Conservation (phyloP, 2,888 invertebrate species). For the Frankliniella intonsa region DNA sequence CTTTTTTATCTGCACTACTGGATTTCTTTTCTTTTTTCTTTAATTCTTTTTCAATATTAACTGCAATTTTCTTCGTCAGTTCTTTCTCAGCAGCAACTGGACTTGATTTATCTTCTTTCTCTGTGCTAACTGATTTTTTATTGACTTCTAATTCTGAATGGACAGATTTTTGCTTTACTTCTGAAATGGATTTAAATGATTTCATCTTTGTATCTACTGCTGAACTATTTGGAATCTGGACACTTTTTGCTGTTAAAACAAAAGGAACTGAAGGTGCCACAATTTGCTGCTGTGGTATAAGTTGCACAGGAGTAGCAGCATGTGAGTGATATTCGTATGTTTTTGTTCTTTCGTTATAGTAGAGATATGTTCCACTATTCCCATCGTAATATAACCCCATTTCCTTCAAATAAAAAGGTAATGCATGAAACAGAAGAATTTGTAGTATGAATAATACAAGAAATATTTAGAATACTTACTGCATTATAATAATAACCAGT, state of each 20-base stretch:
- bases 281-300: constrained; percentile 40
- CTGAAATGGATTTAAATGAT: no score
- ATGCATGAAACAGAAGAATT: constrained; percentile 29
- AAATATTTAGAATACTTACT: constrained; percentile 51
- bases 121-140: neutral
- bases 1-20: neutral
- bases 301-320: constrained; percentile 50
- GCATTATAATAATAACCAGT: constrained; percentile 89
- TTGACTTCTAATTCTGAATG: neutral
- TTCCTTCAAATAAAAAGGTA: constrained; percentile 55
- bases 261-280: constrained; percentile 28
- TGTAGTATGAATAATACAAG: constrained; percentile 27
- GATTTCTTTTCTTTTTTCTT: neutral
- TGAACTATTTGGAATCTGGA: no score
- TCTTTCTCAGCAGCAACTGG: neutral
- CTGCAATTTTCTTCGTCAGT: neutral
- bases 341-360: constrained; percentile 70
- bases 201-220: no score
- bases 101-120: neutral
- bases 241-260: no score
- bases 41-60: neutral
- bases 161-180: no score
- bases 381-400: constrained; percentile 86
- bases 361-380: constrained; percentile 75
- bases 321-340: constrained; percentile 78